Evolutionary conservation across 2,888 invertebrate species (phyloP), one percentile per base, ranked within the genome.

Genomic region (Oxyteleia sp.): DNA sequence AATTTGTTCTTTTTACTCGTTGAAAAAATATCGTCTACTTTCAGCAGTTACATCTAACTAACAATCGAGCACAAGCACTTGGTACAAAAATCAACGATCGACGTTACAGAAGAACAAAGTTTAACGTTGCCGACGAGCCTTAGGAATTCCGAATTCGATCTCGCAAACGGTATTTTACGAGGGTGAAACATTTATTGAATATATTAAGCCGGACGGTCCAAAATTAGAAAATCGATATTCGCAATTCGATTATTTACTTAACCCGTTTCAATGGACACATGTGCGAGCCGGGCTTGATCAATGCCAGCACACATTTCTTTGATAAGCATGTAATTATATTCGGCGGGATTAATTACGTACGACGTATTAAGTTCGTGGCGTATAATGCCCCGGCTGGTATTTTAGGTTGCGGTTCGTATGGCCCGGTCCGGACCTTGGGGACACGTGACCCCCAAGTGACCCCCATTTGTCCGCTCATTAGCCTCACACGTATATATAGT

Each of bases 221-320:
- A 43, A 68, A 76, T 68, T 66, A 76, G 76, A 76, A 68, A 76
- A 41, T 76, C 68, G 76, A 76, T 76, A 68, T 29, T 68, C 59
- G 43, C 68, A 68, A 76, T 68, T 76, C 51, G 59, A 68, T 76
- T 76, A 76, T 68, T 76, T 68, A 76, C 47, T 71, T 47, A 59
- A 71, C 57, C 49, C 55, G 47, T 59, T 71, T 71, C 47, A 71
- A 35, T 59, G 59, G 55, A 71, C 69, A 43, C 35, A 68, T 55
- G 57, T 59, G 51, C 55, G 32, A 47, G 15, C 61, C 16, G 29
- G 57, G 23, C 7, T 13, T 61, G 51, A 68, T 61, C 69, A 64
- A 63, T 63, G 47, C 29, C 55, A 71, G 41, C 32, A 41, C 49
- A 57, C 38, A 64, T 64, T 79, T 79, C 71, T 71, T 64, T 71